Evolutionary conservation across 2,113 vertebrate genomes (phyloP), one percentile per base, ranked within the genome.

Genomic region (Oenanthe oenanthe): DNA sequence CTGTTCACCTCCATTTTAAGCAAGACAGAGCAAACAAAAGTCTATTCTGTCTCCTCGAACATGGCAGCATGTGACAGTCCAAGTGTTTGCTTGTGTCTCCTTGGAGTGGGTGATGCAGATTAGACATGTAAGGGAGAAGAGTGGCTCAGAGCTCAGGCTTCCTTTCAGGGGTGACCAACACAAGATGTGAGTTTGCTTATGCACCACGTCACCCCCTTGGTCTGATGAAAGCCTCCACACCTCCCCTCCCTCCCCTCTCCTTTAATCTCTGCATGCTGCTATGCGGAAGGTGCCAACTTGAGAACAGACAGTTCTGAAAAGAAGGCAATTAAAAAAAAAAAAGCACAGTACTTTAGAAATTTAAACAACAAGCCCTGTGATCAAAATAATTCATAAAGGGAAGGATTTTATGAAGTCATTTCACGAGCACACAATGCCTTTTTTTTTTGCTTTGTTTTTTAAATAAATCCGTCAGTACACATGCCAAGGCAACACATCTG

Each of bases 301-400:
- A 97, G 97, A 98, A 98, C 97, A 97, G 96, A 97, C 95, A 95
- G 96, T 97, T 98, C 97, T 94, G 95, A 97, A 98, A 97, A 97
- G 97, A 96, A 98, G 98, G 97, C 97, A 98, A 97, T 98, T 97
- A 97, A 93, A 94, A 93, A 97, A 96, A 95, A 96, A 95, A 95
- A 95, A 85, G 88, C 92, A 89, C 56, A 85, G 97, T 97, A 97
- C 95, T 98, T 98, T 96, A 95, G 97, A 97, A 97, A 98, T 97
- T 98, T 97, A 98, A 98, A 98, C 97, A 98, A 98, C 88, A 82
- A 97, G 90, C 82, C 96, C 96, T 98, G 97, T 98, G 97, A 98
- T 98, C 97, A 98, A 98, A 98, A 98, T 98, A 98, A 98, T 98
- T 98, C 97, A 98, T 98, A 98, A 98, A 98, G 97, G 97, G 97